These are phyloP conservation scores for Lophotis ruficrista DNA, from an alignment of 2,113 vertebrate genomes.

Conservation along the genomic window DNA sequence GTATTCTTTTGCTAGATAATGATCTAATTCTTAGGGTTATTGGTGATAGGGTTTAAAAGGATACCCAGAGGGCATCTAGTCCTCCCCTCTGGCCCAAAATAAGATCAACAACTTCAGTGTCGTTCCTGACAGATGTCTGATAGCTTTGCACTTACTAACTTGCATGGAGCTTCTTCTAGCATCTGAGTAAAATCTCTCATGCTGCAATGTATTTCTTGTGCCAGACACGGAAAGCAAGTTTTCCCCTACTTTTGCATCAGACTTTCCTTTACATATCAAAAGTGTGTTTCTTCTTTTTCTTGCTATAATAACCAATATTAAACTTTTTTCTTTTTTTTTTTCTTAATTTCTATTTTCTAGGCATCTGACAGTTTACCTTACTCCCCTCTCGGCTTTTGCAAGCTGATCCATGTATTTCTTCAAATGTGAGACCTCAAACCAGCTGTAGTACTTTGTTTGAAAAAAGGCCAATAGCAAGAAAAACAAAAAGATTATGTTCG, in stretches of 20 bases:
- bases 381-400: neutral
- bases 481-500: neutral
- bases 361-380: neutral
- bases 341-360: neutral
- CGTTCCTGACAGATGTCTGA: neutral
- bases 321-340: no score
- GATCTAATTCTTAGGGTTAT: neutral
- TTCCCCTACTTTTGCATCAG: neutral
- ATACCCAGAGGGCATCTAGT: neutral
- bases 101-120: accelerated
- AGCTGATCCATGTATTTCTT: neutral
- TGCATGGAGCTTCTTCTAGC: neutral
- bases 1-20: neutral
- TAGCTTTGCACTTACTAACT: neutral
- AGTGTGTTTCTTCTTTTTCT: neutral
- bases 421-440: neutral
- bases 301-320: accelerated
- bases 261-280: neutral
- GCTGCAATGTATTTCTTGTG: neutral
- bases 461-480: neutral
- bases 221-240: neutral
- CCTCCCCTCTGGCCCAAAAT: neutral
- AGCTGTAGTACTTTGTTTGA: neutral
- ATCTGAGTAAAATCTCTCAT: neutral
- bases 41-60: neutral